Percentiles rank a stretch among this genome's conserved stretches.
These are phyloP conservation scores for Clepsis dumicolana DNA, from an alignment of 2,888 invertebrate genomes.

Conservation along the genomic window DNA sequence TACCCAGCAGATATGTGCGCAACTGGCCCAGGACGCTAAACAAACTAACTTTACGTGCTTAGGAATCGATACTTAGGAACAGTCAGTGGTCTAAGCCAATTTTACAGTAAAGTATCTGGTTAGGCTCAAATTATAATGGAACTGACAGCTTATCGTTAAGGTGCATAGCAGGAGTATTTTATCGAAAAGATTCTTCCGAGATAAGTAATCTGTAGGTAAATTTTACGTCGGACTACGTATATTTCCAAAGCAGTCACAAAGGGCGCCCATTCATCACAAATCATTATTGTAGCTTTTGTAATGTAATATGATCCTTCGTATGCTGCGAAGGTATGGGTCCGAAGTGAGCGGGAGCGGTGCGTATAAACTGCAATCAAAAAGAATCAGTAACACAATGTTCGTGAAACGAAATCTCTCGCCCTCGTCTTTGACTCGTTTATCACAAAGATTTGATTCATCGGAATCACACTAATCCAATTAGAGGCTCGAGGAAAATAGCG, in stretches of 20 bases:
- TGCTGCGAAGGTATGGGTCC: conserved; percentile 31
- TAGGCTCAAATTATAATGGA: background rate
- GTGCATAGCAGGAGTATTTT: background rate
- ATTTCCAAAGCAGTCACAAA: conserved; percentile 4
- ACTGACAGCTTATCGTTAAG: background rate
- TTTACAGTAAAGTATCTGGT: background rate
- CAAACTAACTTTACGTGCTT: conserved; percentile 35
- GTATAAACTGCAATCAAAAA: conserved; percentile 42
- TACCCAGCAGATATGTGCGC: conserved; percentile 45
- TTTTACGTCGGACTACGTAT: background rate
- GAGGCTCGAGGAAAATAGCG: conserved; percentile 36
- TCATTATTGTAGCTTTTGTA: conserved; percentile 31
- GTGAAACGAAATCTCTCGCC: conserved; percentile 43
- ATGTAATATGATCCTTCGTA: conserved; percentile 29
- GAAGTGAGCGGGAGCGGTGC: conserved; percentile 22
- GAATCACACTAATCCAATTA: conserved; percentile 66
- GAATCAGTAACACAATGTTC: conserved; percentile 29
- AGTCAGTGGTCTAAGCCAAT: conserved; percentile 11
- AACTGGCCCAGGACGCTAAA: conserved; percentile 24
- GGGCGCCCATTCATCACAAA: conserved; percentile 23
- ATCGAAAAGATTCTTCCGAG: conserved; percentile 2
- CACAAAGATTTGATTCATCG: conserved; percentile 63
- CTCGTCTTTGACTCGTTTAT: conserved; percentile 58
- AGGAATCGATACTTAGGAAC: conserved; percentile 24
- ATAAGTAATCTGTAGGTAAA: background rate